Percentiles rank a stretch among this genome's conserved stretches.
These are phyloP conservation scores for Bhutanitis thaidina DNA, from an alignment of 2,888 invertebrate genomes.

Conservation along the genomic window DNA sequence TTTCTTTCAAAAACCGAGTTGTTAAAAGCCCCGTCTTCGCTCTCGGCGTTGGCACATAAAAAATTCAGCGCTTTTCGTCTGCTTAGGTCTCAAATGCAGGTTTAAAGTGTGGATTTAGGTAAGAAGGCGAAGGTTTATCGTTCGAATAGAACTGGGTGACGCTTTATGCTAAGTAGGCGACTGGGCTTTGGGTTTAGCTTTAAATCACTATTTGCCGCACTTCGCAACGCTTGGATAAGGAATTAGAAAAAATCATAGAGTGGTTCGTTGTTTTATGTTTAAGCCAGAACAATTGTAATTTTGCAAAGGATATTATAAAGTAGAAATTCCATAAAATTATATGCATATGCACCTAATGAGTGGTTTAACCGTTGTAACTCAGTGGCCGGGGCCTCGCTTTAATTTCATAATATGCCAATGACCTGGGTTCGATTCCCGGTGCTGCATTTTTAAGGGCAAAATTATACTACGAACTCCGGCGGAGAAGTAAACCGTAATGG, in stretches of 20 bases:
- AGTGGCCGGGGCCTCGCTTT: too few species aligned
- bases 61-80: constrained; percentile 47
- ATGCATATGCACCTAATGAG: too few species aligned
- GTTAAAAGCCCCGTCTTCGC: constrained; percentile 46
- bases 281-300: too few species aligned
- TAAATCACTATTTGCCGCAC: not conserved
- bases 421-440: too few species aligned
- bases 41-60: constrained; percentile 39
- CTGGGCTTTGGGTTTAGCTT: constrained; percentile 31
- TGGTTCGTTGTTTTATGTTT: too few species aligned
- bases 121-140: constrained; percentile 42
- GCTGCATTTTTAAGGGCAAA: too few species aligned
- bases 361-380: too few species aligned
- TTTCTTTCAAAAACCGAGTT: constrained; percentile 34
- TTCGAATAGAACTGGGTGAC: constrained; percentile 41
- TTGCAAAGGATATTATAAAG: too few species aligned
- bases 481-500: too few species aligned
- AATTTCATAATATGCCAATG: too few species aligned
- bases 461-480: too few species aligned
- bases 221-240: not conserved
- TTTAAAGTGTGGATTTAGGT: constrained; percentile 39
- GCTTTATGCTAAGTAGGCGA: constrained; percentile 49
- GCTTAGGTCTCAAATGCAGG: constrained; percentile 25
- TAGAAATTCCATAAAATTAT: too few species aligned
- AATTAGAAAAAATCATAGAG: not conserved